A percentile compares a stretch with the other conserved stretches of the same genome.
phyloP scores from a whole-genome alignment of 2,888 invertebrate species.

The Achlya flavicornis region DNA sequence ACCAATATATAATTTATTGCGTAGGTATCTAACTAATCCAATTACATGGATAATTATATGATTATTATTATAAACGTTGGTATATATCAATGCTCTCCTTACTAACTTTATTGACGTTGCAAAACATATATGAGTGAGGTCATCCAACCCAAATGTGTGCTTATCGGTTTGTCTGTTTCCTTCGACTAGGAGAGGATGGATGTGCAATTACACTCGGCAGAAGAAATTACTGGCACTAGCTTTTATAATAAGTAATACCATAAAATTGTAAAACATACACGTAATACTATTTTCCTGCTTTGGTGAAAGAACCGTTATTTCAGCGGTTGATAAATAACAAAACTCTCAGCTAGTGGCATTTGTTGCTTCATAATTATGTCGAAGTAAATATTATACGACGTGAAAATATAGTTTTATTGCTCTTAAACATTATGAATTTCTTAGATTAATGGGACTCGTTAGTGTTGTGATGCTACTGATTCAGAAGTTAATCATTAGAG shows the following conservation, averaged over 20 bases:
- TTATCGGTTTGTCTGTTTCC: neutral
- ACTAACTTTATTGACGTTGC: neutral
- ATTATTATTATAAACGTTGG: neutral
- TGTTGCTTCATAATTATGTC: conserved; percentile 25
- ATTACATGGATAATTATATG: neutral
- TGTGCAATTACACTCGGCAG: neutral
- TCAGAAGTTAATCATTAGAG: conserved; percentile 19
- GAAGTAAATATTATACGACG: conserved; percentile 30
- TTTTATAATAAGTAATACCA: neutral
- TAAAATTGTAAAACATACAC: neutral
- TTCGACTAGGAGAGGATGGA: neutral
- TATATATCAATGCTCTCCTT: neutral
- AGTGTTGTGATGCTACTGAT: conserved; percentile 23
- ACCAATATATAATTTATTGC: neutral
- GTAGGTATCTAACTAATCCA: neutral
- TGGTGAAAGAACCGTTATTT: conserved; percentile 15
- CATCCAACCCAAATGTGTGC: neutral
- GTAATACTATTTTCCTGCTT: neutral
- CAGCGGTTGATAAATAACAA: conserved; percentile 19
- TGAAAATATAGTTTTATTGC: conserved; percentile 27
- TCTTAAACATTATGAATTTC: conserved; percentile 13
- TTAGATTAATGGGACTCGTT: conserved; percentile 19
- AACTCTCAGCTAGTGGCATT: conserved; percentile 20
- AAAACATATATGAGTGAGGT: neutral
- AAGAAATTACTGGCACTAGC: neutral